Base-by-base conservation (phyloP, 2,888 invertebrate genomes). In the Agrochola circellaris region DNA sequence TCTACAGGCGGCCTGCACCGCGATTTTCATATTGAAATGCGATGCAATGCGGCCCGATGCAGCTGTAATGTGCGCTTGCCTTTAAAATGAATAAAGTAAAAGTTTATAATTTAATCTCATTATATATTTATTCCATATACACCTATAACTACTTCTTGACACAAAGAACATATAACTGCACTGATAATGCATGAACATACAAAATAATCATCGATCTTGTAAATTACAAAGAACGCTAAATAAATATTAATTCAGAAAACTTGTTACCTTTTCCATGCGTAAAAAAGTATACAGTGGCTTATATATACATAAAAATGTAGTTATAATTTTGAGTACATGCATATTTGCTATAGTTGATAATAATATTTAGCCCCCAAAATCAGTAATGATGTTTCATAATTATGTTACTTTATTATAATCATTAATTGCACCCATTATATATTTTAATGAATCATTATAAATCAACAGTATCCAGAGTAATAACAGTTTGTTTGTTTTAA, bases 81-180 rank as follows among this genome's bases (percentile, higher is more conserved):
- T n/a, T n/a, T n/a, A n/a, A n/a, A n/a, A n/a, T n/a, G 1, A 87
- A 80, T 84, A 79, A 89, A 84, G 76, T 79, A 85, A 88, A 88
- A 79, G 61, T 54, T 65, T 58, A 70, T 69, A 23, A 73, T 73
- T 85, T 81, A 90, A 91, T 92, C 89, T 91, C 93, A 94, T 94
- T 89, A 93, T 95, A 95, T 96, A 95, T 95, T 95, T 94, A 93
- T 93, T 94, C 93, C 95, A 95, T 96, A 95, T 95, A 96, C 95
- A 96, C 95, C 95, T 96, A 96, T 92, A 92, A 90, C 95, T 96
- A 96, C 93, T 94, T 95, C 94, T 92, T 93, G 94, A 95, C 93
- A 94, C 92, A 93, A 93, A 94, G 90, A 92, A 94, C 87, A 93
- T 91, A 88, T 86, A 88, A 89, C 88, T 89, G 88, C 88, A 88